These are phyloP conservation scores for Trileptium ribeirensis DNA, from an alignment of 2,888 invertebrate species.

Conservation along the genomic window DNA sequence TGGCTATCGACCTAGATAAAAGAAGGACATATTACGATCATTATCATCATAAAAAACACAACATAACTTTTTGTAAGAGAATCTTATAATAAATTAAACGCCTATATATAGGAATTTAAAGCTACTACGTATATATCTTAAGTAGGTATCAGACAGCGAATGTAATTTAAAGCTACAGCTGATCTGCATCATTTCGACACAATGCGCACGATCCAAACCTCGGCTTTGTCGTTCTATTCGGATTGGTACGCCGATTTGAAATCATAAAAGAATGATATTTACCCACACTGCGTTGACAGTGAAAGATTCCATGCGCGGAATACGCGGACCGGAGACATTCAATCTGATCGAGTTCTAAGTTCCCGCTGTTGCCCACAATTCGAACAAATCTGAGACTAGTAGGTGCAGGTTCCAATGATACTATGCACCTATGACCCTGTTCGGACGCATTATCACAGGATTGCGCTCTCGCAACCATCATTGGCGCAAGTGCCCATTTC, in stretches of 20 bases:
- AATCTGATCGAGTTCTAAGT: not conserved
- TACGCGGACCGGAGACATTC: not conserved
- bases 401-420: not conserved
- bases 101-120: no score
- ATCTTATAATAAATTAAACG: no score
- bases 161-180: no score
- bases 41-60: no score
- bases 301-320: not conserved
- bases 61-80: no score
- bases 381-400: not conserved
- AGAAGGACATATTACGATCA: no score
- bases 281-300: not conserved
- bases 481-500: not conserved
- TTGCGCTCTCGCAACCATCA: not conserved
- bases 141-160: no score
- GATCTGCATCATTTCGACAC: not conserved
- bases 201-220: not conserved
- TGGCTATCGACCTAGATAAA: no score
- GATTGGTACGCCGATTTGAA: not conserved
- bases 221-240: not conserved
- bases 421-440: not conserved
- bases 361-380: not conserved
- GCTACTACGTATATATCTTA: no score
- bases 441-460: not conserved
- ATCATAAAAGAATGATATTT: not conserved